Evolutionary conservation across 1,140 invertebrate species (phyloP).

Genomic region (Diachasma alloeum): DNA sequence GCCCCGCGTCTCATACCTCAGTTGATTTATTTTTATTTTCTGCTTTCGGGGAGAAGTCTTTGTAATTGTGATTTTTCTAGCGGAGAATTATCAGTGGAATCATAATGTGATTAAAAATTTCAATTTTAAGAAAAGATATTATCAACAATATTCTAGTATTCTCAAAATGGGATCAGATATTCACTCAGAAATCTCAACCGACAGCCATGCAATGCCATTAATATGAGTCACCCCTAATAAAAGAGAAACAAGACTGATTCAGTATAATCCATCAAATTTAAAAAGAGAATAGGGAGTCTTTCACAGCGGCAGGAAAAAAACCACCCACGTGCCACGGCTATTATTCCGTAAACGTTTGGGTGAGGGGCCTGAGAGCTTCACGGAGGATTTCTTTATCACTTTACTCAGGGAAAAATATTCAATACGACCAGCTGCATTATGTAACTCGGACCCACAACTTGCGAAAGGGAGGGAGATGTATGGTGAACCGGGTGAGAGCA

Average conservation of each 20-base stretch:
- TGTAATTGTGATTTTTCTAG: too few species aligned
- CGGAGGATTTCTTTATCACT: conserved; percentile 52
- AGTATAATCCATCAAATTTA: too few species aligned
- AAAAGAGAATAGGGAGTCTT: too few species aligned
- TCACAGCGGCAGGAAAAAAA: not conserved
- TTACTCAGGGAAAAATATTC: conserved; percentile 46
- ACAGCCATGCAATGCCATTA: too few species aligned
- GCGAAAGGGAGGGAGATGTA: not conserved
- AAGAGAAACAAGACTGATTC: too few species aligned
- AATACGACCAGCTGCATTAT: conserved; percentile 55
- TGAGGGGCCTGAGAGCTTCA: not conserved
- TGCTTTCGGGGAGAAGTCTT: not conserved
- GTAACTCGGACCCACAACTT: conserved; percentile 42
- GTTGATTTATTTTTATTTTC: not conserved
- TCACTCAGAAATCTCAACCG: too few species aligned
- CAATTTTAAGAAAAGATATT: too few species aligned
- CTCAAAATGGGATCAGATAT: too few species aligned
- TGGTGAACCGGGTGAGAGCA: not conserved
- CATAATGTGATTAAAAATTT: too few species aligned
- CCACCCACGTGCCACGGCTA: conserved; percentile 1
- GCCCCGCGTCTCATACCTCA: not conserved
- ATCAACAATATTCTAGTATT: too few species aligned
- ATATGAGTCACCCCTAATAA: too few species aligned
- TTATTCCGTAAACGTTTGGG: conserved; percentile 34
- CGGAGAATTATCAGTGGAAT: too few species aligned